Percentiles rank a stretch among this genome's conserved stretches.
These are phyloP conservation scores for Rhinoderma darwinii DNA, from an alignment of 2,113 vertebrate species.

Conservation along the genomic window DNA sequence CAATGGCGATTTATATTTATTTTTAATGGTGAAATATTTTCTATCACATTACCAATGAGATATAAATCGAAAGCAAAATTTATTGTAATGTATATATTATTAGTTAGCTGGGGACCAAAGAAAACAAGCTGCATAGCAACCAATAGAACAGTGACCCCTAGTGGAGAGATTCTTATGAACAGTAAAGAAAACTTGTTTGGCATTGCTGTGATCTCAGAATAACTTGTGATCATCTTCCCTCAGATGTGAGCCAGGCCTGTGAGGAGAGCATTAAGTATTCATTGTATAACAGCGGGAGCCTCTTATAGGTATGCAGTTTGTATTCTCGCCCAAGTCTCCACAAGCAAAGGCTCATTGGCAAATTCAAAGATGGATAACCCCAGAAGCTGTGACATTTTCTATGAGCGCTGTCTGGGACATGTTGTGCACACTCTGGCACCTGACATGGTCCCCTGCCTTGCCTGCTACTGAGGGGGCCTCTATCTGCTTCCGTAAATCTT, in stretches of 20 bases:
- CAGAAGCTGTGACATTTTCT: slow-evolving; percentile 7
- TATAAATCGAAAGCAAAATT: too few species aligned
- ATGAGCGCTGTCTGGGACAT: not conserved
- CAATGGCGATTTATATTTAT: too few species aligned
- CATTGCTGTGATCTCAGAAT: not conserved
- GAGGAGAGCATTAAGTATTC: slow-evolving; percentile 15
- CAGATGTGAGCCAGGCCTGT: not conserved
- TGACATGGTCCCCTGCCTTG: not conserved
- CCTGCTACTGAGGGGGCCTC: not conserved
- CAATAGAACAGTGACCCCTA: not conserved
- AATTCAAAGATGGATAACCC: slow-evolving; percentile 17
- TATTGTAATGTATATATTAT: not conserved
- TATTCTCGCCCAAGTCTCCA: slow-evolving; percentile 9
- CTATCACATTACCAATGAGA: too few species aligned
- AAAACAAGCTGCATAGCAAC: too few species aligned
- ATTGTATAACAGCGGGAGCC: not conserved
- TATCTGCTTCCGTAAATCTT: not conserved
- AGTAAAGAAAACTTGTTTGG: not conserved
- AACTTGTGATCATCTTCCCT: not conserved
- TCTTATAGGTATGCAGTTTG: not conserved
- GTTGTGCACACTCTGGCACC: not conserved
- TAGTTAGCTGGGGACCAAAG: not conserved
- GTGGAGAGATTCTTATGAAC: not conserved
- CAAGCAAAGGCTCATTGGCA: not conserved
- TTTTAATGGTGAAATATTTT: too few species aligned